Percentiles rank a stretch among this genome's conserved stretches.
Evolutionary conservation across 2,888 invertebrate species (phyloP).

Genomic region (Tholera decimalis): DNA sequence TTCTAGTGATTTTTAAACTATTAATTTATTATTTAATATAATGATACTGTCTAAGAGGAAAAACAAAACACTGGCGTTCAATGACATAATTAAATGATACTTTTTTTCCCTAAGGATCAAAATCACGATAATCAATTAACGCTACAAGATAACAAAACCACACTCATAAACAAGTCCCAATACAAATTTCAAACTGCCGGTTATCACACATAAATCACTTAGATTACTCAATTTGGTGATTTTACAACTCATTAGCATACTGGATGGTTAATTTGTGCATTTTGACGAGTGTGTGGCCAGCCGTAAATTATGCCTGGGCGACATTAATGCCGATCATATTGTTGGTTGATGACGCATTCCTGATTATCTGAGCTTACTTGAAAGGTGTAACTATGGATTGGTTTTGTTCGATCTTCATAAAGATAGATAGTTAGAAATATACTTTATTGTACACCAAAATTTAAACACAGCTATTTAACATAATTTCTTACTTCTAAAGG

Average conservation of each 20-base stretch:
- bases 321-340: constrained; percentile 54
- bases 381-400: too few species aligned
- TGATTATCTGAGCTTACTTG: constrained; percentile 3
- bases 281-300: constrained; percentile 58
- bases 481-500: too few species aligned
- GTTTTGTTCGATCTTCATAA: too few species aligned
- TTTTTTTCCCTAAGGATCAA: background rate
- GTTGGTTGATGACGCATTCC: constrained; percentile 45
- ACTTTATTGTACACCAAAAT: too few species aligned
- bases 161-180: constrained; percentile 31
- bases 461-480: too few species aligned
- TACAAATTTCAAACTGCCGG: constrained; percentile 40
- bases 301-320: constrained; percentile 50
- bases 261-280: constrained; percentile 53
- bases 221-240: constrained; percentile 70
- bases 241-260: constrained; percentile 65
- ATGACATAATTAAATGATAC: background rate
- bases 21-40: too few species aligned
- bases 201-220: constrained; percentile 63
- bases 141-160: constrained; percentile 3
- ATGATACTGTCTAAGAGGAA: background rate
- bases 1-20: too few species aligned
- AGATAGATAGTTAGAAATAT: too few species aligned
- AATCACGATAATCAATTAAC: background rate
- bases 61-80: background rate